Base-by-base conservation (phyloP, 2,113 vertebrate species). In the Emberiza fucata region DNA sequence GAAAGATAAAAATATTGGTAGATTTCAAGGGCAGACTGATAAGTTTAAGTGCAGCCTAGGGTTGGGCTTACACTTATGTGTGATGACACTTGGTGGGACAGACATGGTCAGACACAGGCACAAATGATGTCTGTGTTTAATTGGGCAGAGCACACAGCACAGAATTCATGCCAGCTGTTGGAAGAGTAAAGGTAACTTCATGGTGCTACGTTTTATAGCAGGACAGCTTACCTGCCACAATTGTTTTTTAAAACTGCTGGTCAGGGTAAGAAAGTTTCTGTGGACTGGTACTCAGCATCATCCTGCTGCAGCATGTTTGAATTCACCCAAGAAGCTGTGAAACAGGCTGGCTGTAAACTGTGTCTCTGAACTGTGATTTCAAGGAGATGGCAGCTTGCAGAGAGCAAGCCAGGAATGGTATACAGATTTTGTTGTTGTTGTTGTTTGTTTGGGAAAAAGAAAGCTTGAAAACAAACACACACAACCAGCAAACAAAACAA, bases 261-360 rank as follows among this genome's bases (percentile, higher is more conserved):
- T 71, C 27, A 35, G 45, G 20, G 7, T 79, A 76, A 65, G 14
- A 44, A 24, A 22, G 19, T 51, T 87, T 40, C 18, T 64, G 37
- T 42, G 42, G 22, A 14, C 9, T 61, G n/a, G 35, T 75, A 12
- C 61, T 56, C 7, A 4, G 24, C 44, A 51, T 50, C 63, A 18
- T 16, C 8, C 48, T 80, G 40, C 65, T 73, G 64, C 45, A 73
- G 50, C 13, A 6, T 2, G 2, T 69, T 68, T 45, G 44, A 48
- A 48, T 20, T 31, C 3, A 1, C n/a, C 22, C 20, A 14, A 45
- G 63, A 37, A 79, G 57, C 63, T 76, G 53, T 69, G 84, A 89
- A 75, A 68, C 1, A 1, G 20, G 8, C 57, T 64, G 0, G n/a
- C 8, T 1, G 1, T 87, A 48, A 89, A 48, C 40, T 85, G 15